A percentile compares a stretch with the other conserved stretches of the same genome.
phyloP scores from a whole-genome alignment of 2,888 invertebrate species.

The Himalopsyche kuldschensis region DNA sequence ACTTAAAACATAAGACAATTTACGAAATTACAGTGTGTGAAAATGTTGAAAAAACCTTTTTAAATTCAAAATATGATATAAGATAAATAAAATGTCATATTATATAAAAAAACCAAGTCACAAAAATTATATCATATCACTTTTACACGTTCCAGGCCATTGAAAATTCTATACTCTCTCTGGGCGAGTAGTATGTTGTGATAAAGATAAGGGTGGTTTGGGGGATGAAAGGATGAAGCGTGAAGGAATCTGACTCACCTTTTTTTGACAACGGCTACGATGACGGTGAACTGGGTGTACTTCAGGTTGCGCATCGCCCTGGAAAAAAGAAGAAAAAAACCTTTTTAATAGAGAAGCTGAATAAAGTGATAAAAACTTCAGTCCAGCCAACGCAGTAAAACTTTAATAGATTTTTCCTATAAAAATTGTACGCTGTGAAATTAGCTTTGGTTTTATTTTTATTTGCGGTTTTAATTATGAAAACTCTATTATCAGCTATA shows the following conservation, averaged over 20 bases:
- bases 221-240: neutral
- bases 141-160: neutral
- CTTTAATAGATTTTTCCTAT: no score
- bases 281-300: constrained; percentile 75
- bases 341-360: neutral
- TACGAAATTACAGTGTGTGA: no score
- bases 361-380: no score
- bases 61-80: no score
- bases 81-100: no score
- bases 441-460: no score
- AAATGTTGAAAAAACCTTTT: no score
- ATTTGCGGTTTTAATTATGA: no score
- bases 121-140: neutral
- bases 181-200: neutral
- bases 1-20: no score
- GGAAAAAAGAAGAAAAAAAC: constrained; percentile 50
- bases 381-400: no score
- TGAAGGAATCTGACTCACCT: constrained; percentile 60
- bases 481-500: no score
- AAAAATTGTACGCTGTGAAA: no score
- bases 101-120: neutral
- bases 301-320: constrained; percentile 77
- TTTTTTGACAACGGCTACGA: constrained; percentile 84
- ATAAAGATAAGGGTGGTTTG: neutral
- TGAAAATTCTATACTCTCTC: neutral